These are phyloP conservation scores for Rallus crepitans DNA, from an alignment of 2,797 vertebrate species.

Conservation along the genomic window DNA sequence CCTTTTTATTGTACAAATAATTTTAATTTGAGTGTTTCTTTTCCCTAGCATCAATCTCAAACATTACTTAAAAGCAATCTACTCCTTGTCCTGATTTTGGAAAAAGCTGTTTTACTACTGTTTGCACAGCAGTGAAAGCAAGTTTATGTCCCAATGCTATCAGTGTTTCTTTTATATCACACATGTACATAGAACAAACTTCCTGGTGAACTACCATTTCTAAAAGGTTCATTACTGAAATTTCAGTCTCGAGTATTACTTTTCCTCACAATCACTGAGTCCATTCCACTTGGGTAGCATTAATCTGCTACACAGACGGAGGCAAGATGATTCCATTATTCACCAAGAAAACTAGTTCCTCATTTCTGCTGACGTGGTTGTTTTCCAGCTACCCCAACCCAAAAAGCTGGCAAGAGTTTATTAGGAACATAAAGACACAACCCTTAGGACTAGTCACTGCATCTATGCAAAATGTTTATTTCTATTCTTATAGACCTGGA, in stretches of 20 bases:
- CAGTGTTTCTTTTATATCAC: slow-evolving; percentile 56
- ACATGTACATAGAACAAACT: not conserved
- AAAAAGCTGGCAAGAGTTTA: slow-evolving; percentile 24
- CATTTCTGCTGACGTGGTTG: slow-evolving; percentile 61
- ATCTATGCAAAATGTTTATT: not conserved
- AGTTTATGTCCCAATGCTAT: slow-evolving; percentile 6
- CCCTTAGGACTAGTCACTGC: not conserved
- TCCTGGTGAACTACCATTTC: slow-evolving; percentile 18
- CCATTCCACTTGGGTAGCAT: slow-evolving; percentile 46
- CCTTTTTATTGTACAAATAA: not conserved
- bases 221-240: slow-evolving; percentile 54
- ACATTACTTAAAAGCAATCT: slow-evolving; percentile 24
- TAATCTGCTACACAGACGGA: slow-evolving; percentile 44
- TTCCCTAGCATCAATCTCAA: slow-evolving; percentile 4
- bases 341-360: slow-evolving; percentile 54
- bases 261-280: slow-evolving; percentile 34
- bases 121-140: slow-evolving; percentile 40
- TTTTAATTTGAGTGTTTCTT: slow-evolving; percentile 39
- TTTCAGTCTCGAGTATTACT: slow-evolving; percentile 60
- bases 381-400: slow-evolving; percentile 39
- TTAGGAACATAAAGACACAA: not conserved
- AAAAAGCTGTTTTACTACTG: slow-evolving; percentile 50
- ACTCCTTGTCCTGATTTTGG: slow-evolving; percentile 32
- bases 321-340: slow-evolving; percentile 62
- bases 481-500: not conserved